These are phyloP conservation scores for Calameuta idolon DNA, from an alignment of 2,888 invertebrate species.

Conservation along the genomic window DNA sequence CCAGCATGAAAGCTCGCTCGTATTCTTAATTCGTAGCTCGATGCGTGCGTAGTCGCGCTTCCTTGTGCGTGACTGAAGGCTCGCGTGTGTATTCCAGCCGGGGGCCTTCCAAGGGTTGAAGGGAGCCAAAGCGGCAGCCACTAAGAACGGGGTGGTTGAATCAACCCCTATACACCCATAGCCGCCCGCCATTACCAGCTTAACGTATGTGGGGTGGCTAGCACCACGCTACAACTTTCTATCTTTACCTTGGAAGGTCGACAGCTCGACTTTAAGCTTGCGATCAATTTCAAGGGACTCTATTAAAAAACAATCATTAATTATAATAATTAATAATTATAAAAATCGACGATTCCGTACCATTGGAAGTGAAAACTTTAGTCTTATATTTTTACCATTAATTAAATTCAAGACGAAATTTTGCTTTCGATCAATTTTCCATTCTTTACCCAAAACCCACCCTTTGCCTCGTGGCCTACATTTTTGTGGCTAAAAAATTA, in stretches of 20 bases:
- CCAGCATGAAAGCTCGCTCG: conserved; percentile 33
- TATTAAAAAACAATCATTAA: not conserved
- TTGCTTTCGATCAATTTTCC: not conserved
- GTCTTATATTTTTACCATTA: not conserved
- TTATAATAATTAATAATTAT: not conserved
- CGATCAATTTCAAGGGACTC: not conserved
- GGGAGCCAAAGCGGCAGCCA: not conserved
- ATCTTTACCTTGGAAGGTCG: not conserved
- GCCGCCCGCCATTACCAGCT: conserved; percentile 46
- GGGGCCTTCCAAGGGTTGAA: not conserved
- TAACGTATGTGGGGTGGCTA: conserved; percentile 42
- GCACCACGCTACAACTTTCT: not conserved
- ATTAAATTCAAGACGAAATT: not conserved
- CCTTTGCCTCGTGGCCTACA: not conserved
- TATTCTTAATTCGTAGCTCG: conserved; percentile 37
- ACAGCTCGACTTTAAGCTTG: not conserved
- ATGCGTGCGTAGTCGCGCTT: conserved; percentile 31
- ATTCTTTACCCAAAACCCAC: not conserved
- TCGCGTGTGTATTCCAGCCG: conserved; percentile 33
- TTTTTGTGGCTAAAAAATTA: not conserved
- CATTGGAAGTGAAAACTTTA: not conserved
- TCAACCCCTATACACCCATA: conserved; percentile 16
- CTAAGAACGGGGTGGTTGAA: not conserved
- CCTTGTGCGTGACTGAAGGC: conserved; percentile 30
- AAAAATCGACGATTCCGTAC: not conserved